phyloP scores from a whole-genome alignment of 1,140 invertebrate species.

The Conus betulinus region DNA sequence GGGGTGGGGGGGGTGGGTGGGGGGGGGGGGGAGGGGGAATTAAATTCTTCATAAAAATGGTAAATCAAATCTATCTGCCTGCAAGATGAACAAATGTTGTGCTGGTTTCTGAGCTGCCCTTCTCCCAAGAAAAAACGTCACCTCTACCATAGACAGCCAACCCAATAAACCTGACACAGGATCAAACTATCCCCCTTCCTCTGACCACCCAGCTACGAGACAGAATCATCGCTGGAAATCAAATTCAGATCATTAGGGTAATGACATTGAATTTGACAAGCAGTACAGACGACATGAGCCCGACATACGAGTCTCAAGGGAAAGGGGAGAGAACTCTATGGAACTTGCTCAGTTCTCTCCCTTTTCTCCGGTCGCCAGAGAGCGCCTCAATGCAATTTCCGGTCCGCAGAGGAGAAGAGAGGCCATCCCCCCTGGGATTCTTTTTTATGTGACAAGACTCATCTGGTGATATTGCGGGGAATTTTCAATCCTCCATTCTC shows the following conservation, averaged over 20 bases:
- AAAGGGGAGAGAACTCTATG: not conserved
- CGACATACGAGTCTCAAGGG: not conserved
- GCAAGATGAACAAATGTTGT: no score
- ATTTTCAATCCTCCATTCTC: no score
- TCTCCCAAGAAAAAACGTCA: no score
- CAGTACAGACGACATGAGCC: slow-evolving; percentile 24
- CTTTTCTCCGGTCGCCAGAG: not conserved
- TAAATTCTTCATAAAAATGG: slow-evolving; percentile 31
- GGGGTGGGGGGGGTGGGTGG: no score
- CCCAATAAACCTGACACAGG: no score
- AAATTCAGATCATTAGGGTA: slow-evolving; percentile 37
- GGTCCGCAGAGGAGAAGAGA: slow-evolving; percentile 14
- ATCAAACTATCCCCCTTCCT: no score
- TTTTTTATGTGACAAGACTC: slow-evolving; percentile 29
- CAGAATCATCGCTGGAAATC: slow-evolving; percentile 13
- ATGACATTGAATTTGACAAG: slow-evolving; percentile 35
- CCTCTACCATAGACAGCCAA: no score
- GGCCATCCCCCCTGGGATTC: not conserved
- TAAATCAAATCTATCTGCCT: slow-evolving; percentile 17
- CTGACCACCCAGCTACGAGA: not conserved
- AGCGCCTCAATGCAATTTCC: slow-evolving; percentile 34
- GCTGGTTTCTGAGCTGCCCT: no score
- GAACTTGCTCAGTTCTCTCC: not conserved
- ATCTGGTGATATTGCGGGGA: no score
- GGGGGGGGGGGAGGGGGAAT: not conserved